These are phyloP conservation scores for Phylloscopus collybita DNA, from an alignment of 2,797 vertebrate genomes.

Conservation along the genomic window DNA sequence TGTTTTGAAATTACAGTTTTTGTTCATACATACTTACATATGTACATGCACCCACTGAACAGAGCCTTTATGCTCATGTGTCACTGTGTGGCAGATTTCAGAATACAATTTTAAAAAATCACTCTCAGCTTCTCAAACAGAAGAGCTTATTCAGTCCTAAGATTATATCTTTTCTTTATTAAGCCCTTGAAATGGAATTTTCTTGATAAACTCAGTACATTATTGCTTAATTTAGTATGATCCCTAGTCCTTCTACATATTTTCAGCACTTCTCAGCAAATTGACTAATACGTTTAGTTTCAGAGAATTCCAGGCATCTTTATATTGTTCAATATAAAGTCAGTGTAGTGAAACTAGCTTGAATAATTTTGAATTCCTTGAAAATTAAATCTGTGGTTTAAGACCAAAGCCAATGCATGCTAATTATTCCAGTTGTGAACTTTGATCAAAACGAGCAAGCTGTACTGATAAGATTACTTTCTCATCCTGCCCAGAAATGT, in stretches of 20 bases:
- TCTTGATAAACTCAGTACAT: neutral
- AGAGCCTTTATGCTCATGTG: neutral
- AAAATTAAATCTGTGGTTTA: neutral
- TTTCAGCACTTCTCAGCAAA: neutral
- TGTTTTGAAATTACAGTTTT: neutral
- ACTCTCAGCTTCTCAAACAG: neutral
- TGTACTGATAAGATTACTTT: neutral
- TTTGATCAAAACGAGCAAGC: neutral
- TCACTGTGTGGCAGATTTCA: neutral
- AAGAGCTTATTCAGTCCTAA: neutral
- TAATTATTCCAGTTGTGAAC: neutral
- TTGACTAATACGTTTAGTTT: neutral
- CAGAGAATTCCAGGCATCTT: neutral
- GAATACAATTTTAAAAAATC: neutral
- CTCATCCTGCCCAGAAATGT: neutral
- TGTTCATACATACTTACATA: neutral
- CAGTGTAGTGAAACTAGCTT: neutral
- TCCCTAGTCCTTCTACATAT: neutral
- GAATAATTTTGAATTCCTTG: neutral
- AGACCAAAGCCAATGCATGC: neutral
- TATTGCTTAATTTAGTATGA: neutral
- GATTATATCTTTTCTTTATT: neutral
- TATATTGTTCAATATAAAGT: neutral
- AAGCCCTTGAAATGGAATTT: neutral
- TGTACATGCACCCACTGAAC: neutral